Evolutionary conservation across 1,140 invertebrate genomes (phyloP).

Genomic region (Calliopsis andreniformis): DNA sequence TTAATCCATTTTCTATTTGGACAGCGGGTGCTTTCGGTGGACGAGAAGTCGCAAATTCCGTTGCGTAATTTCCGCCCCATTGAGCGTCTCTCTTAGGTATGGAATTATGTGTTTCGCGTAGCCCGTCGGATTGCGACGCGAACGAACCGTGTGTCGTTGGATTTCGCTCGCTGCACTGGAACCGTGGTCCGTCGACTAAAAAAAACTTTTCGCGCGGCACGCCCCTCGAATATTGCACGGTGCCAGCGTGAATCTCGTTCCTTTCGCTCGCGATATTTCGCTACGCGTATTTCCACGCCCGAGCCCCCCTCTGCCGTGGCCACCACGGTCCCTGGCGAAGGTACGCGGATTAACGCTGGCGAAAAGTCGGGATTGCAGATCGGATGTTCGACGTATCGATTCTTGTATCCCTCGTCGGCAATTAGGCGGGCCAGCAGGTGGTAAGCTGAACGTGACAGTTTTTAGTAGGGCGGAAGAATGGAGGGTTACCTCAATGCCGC

Average conservation of each 20-base stretch:
- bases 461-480: constrained; percentile 64
- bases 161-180: neutral
- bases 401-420: constrained; percentile 47
- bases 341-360: neutral
- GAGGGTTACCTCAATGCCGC: constrained; percentile 68
- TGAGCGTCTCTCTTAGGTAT: constrained; percentile 56
- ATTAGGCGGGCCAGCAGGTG: constrained; percentile 70
- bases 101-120: constrained; percentile 66
- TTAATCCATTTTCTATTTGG: constrained; percentile 81
- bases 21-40: constrained; percentile 74
- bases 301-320: too few species aligned
- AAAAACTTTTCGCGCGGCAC: neutral
- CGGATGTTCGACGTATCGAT: constrained; percentile 53
- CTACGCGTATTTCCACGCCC: too few species aligned
- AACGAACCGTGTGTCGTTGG: constrained; percentile 4
- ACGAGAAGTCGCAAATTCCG: constrained; percentile 71
- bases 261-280: neutral
- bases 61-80: constrained; percentile 68
- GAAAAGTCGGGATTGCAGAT: constrained; percentile 8
- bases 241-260: too few species aligned
- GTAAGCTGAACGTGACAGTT: constrained; percentile 74
- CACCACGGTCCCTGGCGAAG: neutral
- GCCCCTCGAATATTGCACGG: too few species aligned
- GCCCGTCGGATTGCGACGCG: constrained; percentile 13
- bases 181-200: constrained; percentile 2